These are phyloP conservation scores for Glaucomys volans DNA, from an alignment of 2,113 vertebrate genomes.

Conservation along the genomic window DNA sequence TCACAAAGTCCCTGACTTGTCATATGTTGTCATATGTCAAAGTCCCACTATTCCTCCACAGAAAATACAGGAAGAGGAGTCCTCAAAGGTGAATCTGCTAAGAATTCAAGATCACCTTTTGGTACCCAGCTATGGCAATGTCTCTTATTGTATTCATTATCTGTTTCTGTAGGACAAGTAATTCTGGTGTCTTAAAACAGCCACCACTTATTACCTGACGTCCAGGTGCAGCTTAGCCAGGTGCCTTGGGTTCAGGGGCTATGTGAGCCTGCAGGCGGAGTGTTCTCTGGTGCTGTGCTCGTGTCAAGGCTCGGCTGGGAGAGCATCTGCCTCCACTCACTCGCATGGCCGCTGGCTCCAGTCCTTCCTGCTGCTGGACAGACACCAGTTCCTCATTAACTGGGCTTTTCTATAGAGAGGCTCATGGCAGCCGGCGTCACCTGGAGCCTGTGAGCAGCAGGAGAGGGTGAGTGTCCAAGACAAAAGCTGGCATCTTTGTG, in stretches of 20 bases:
- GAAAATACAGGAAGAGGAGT: not conserved
- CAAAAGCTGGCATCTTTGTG: not conserved
- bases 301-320: not conserved
- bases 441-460: not conserved
- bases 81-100: not conserved
- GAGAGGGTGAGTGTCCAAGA: not conserved
- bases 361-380: not conserved
- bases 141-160: not conserved
- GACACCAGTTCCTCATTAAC: not conserved
- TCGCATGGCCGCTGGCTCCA: accelerated
- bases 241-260: not conserved
- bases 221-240: not conserved
- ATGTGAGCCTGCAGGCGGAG: not conserved
- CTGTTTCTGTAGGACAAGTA: not conserved
- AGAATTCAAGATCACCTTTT: not conserved
- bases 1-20: not conserved
- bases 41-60: not conserved
- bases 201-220: not conserved
- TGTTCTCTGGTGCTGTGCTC: not conserved
- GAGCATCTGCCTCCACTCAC: not conserved
- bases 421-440: not conserved
- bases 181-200: not conserved
- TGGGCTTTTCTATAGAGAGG: not conserved
- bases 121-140: too few relatives aligned
- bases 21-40: too few relatives aligned